Base-by-base conservation (phyloP, 2,888 invertebrate species). In the Campoplex capitator region DNA sequence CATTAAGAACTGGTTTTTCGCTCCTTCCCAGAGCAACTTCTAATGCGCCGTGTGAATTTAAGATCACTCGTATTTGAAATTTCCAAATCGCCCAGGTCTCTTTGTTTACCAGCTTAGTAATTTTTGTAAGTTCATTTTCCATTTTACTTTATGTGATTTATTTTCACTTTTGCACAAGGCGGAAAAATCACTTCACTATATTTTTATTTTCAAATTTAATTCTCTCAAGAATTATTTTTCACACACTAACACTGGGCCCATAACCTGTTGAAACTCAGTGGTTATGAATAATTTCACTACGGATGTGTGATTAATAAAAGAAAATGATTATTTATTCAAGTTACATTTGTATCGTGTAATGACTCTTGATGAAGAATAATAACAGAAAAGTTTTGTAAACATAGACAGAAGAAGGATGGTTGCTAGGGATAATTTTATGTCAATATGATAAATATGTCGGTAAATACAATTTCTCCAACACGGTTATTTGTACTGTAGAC, bases 131-230 rank as follows among this genome's bases (percentile, higher is more conserved):
- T 38, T 88, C 83, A 51, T 51, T 79, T 13, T 80, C 81, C 83
- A 83, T 83, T 56, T 65, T 78, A 77, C 6, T 38, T 38, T 38
- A 38, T 38, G 9, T 68, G 56, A 8, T 45, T 54, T 68, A 32
- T 78, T 83, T 77, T 65, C 84, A 67, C 84, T 85, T 7, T 81
- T 74, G 85, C 84, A 84, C 85, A 23, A 16, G 83, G 83, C 79
- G 79, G 81, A 42, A 82, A 75, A 75, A 58, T 45, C 45, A 13
- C 13, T 45, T 11, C 45, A 45, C 45, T 11, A 11, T 38, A 45
- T 45, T 45, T 45, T 11, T 13, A 42, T 42, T 38, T 38, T 38
- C 6, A 38, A 38, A 38, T 38, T 38, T 38, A 38, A 38, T 38
- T 38, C 38, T 38, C 38, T 38, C 38, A 38, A 38, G 38, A 38